phyloP scores from a whole-genome alignment of 2,797 vertebrate genomes.

The Agapornis canus region DNA sequence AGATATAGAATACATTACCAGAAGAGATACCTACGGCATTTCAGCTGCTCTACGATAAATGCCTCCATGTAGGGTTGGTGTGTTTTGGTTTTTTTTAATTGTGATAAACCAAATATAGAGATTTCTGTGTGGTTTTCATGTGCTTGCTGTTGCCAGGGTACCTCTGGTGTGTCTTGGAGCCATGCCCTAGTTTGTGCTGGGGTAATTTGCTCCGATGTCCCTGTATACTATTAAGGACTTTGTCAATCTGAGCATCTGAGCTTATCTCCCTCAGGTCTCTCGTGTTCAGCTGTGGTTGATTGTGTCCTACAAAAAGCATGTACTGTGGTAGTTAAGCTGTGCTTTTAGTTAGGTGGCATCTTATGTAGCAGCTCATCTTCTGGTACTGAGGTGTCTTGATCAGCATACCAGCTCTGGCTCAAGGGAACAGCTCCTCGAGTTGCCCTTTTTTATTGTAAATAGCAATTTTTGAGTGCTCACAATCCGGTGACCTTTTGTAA shows the following conservation, averaged over 20 bases:
- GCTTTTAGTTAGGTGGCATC: not conserved
- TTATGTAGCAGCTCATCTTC: not conserved
- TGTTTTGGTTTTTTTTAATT: not conserved
- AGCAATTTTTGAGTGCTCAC: not conserved
- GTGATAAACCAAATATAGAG: not conserved
- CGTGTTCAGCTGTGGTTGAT: accelerated
- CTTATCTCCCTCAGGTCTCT: not conserved
- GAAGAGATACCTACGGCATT: not conserved
- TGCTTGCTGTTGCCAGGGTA: not conserved
- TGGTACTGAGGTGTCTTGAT: not conserved
- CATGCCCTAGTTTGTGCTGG: not conserved
- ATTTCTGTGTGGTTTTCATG: not conserved
- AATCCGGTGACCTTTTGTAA: not conserved
- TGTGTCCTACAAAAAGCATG: not conserved
- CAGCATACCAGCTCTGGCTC: not conserved
- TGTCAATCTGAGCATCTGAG: not conserved
- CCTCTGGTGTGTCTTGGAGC: not conserved
- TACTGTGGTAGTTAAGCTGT: accelerated
- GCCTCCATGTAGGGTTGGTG: not conserved
- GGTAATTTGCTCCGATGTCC: not conserved
- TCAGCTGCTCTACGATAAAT: constrained; percentile 1
- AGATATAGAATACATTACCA: not conserved
- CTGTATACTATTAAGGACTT: not conserved
- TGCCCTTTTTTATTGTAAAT: not conserved
- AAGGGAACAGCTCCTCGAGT: not conserved